Conservation (phyloP, 2,113 vertebrate genomes). For the Oreotrochilus melanogaster region DNA sequence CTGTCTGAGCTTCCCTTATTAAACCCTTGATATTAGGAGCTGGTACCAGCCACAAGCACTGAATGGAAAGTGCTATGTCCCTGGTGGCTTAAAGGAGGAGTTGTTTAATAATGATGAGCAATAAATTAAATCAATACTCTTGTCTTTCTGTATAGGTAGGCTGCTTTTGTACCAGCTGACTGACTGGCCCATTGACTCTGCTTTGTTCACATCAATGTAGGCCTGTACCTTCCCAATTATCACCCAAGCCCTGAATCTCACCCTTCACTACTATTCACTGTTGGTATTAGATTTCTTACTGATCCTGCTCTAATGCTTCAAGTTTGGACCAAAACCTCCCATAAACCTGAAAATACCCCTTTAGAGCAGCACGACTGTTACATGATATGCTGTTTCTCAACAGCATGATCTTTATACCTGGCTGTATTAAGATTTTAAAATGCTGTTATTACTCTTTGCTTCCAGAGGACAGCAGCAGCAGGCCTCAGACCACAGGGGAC, state of each 20-base stretch:
- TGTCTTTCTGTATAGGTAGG: not conserved
- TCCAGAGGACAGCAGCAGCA: not conserved
- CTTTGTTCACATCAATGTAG: not conserved
- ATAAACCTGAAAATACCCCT: not conserved
- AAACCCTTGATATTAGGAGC: not conserved
- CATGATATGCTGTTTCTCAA: not conserved
- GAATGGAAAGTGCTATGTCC: not conserved
- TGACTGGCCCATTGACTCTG: not conserved
- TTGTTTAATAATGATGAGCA: not conserved
- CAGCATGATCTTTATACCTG: not conserved
- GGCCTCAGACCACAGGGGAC: not conserved
- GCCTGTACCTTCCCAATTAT: not conserved
- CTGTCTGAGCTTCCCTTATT: not conserved
- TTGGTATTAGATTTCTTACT: not conserved
- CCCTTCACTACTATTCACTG: not conserved
- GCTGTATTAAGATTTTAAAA: not conserved
- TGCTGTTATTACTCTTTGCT: not conserved
- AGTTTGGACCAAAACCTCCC: not conserved
- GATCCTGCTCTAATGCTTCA: not conserved
- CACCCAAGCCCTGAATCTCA: not conserved
- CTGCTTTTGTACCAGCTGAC: not conserved
- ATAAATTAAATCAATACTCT: not conserved
- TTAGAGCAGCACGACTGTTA: not conserved
- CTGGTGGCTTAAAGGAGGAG: not conserved
- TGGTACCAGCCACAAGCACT: not conserved